Evolutionary conservation across 2,888 invertebrate genomes (phyloP).

Genomic region (Acanthosoma haemorrhoidale): DNA sequence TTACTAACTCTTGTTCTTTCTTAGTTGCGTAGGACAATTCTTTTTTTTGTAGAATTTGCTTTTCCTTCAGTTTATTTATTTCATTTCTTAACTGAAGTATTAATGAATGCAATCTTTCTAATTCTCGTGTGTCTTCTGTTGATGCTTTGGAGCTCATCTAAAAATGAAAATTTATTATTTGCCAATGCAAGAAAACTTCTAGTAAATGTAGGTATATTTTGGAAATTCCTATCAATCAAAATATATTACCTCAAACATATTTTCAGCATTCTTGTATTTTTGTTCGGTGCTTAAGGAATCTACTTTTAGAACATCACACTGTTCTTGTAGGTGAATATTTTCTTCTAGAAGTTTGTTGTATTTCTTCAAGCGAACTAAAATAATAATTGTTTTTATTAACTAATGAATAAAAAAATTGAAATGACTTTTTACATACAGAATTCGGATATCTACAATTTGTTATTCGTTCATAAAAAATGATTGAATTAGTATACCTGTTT

Average conservation of each 20-base stretch:
- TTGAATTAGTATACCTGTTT: no score
- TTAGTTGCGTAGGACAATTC: slow-evolving; percentile 29
- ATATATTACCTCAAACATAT: slow-evolving; percentile 34
- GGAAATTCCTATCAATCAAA: not conserved
- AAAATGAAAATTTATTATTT: not conserved
- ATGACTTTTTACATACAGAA: no score
- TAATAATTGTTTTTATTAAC: no score
- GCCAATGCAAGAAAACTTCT: no score
- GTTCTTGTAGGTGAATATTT: not conserved
- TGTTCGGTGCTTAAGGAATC: slow-evolving; percentile 35
- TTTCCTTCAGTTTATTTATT: slow-evolving; percentile 42
- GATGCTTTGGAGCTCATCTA: slow-evolving; percentile 34
- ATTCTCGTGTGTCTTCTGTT: slow-evolving; percentile 31
- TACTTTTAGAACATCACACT: slow-evolving; percentile 27
- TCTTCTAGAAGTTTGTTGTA: not conserved
- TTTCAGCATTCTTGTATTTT: slow-evolving; percentile 33
- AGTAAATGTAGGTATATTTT: no score
- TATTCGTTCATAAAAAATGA: no score
- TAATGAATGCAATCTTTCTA: slow-evolving; percentile 26
- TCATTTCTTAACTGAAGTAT: slow-evolving; percentile 49
- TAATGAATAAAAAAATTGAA: no score
- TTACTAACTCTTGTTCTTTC: slow-evolving; percentile 25
- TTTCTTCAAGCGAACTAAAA: not conserved
- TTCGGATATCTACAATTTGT: no score
- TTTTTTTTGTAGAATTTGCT: slow-evolving; percentile 21